Evolutionary conservation across 2,888 invertebrate genomes (phyloP), one percentile per base, ranked within the genome.

Genomic region (Drosophila kambysellisi): DNA sequence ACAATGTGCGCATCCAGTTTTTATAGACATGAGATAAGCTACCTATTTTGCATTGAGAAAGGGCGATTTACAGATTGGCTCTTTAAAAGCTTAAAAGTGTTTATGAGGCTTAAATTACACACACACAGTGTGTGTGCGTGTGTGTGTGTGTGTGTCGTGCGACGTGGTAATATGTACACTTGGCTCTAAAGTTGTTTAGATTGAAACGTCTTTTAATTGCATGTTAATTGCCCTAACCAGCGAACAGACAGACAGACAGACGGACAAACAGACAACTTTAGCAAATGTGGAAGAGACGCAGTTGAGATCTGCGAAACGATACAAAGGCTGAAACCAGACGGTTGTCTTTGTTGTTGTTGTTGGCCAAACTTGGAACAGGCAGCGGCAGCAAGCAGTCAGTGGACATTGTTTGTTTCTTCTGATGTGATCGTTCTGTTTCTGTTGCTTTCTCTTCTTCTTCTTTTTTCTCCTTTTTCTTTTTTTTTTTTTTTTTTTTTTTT

Each of bases 131-230:
- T 11, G 37, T 1, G 48, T 29, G 35, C 30, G 35, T 62, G 64
- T 56, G 72, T 39, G 4, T 39, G 30, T 29, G 35, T 51, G 56
- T 61, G 43, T 77, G 72, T 39, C 78, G 78, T 81, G 78, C 61
- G 64, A 73, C 65, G 78, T 77, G 78, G 78, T 69, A 81, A 78
- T 88, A 65, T 75, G 82, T 79, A 70, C 58, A 56, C 72, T 72
- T 64, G 63, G 51, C 78, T 86, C 64, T 62, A 79, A 61, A 75
- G 78, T 67, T 83, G 78, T 83, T 74, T 74, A 71, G 86, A 88
- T 85, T 85, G 88, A 88, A 89, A 88, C 86, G 90, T 85, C 83
- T 85, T 88, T 89, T 91, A 91, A 89, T 89, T 89, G 88, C 88
- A 91, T 89, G 91, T 89, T 89, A 88, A 89, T 89, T 91, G 91